phyloP scores from a whole-genome alignment of 2,797 vertebrate genomes.

The Psittacula derbiana region DNA sequence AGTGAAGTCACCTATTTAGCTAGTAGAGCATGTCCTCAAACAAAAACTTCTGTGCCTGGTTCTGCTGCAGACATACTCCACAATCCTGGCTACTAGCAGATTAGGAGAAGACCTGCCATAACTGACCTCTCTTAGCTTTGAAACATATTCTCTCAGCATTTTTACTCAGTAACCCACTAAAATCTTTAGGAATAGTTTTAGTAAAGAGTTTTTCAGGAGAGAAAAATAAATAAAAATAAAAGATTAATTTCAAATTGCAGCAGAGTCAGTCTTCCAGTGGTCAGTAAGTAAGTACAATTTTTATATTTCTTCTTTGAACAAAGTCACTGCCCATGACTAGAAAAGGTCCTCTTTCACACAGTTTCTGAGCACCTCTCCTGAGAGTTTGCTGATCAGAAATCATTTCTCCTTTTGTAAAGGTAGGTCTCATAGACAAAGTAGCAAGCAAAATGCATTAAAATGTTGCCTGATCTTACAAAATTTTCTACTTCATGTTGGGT shows the following conservation, averaged over 20 bases:
- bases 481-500: background rate
- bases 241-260: background rate
- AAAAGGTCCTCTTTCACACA: background rate
- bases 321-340: background rate
- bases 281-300: background rate
- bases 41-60: background rate
- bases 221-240: background rate
- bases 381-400: background rate
- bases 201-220: background rate
- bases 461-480: background rate
- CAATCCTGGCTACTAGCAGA: background rate
- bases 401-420: background rate
- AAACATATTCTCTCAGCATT: background rate
- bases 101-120: background rate
- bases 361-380: background rate
- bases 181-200: background rate
- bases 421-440: background rate
- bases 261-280: background rate
- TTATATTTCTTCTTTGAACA: background rate
- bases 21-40: background rate
- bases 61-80: background rate
- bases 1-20: background rate
- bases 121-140: background rate
- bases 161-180: background rate
- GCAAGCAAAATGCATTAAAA: background rate